Conservation (phyloP, 2,797 vertebrate species). For the Cynodonichthys magdalenae region DNA sequence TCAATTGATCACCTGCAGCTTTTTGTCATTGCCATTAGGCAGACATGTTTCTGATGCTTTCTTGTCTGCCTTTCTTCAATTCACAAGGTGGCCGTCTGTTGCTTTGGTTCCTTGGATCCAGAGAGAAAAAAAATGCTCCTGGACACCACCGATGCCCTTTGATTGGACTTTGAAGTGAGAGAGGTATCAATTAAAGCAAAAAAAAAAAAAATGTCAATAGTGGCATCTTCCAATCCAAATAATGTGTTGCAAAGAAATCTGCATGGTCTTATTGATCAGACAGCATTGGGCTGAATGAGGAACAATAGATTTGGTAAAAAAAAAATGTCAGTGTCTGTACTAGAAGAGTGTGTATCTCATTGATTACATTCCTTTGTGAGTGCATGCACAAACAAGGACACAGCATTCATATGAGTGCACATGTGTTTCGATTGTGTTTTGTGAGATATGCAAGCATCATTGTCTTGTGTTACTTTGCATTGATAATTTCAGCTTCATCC, state of each 20-base stretch:
- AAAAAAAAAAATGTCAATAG: slow-evolving; percentile 61
- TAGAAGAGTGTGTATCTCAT: slow-evolving; percentile 9
- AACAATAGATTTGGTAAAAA: slow-evolving; percentile 50
- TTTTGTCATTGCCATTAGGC: slow-evolving; percentile 48
- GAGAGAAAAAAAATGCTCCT: slow-evolving; percentile 21
- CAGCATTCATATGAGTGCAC: slow-evolving; percentile 42
- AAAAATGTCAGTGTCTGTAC: slow-evolving; percentile 8
- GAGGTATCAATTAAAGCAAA: slow-evolving; percentile 56
- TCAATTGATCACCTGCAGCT: slow-evolving; percentile 34
- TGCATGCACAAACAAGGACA: slow-evolving; percentile 23
- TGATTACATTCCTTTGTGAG: slow-evolving; percentile 14
- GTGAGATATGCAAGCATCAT: slow-evolving; percentile 59
- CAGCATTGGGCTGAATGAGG: slow-evolving; percentile 48
- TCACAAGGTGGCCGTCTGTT: slow-evolving; percentile 85
- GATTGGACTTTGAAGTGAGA: slow-evolving; percentile 60
- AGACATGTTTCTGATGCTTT: slow-evolving; percentile 32
- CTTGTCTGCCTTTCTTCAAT: slow-evolving; percentile 50
- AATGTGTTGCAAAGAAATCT: slow-evolving; percentile 56
- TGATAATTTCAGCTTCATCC: slow-evolving; percentile 68
- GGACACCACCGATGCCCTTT: slow-evolving; percentile 49
- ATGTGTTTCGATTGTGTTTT: slow-evolving; percentile 59
- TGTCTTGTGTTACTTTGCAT: slow-evolving; percentile 64
- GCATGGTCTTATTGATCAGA: slow-evolving; percentile 56
- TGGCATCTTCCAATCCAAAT: slow-evolving; percentile 61
- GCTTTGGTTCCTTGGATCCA: slow-evolving; percentile 57